These are phyloP conservation scores for Acarapis woodi DNA, from an alignment of 1,140 invertebrate genomes.

Conservation along the genomic window DNA sequence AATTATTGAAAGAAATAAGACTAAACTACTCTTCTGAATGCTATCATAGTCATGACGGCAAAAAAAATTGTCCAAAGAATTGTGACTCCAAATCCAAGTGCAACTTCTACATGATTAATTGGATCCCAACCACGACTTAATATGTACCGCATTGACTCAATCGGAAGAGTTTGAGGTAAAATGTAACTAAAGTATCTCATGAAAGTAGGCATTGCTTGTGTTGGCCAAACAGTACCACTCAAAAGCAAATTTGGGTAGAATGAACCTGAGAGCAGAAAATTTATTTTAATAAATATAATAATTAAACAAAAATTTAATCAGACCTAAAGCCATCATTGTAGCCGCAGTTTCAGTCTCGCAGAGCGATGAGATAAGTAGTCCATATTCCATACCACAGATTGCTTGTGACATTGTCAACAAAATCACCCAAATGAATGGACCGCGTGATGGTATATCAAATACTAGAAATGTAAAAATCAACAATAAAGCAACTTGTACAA, in stretches of 20 bases:
- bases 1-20: no score
- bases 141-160: constrained; percentile 9
- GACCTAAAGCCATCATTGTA: constrained; percentile 53
- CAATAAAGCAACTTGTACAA: constrained; percentile 57
- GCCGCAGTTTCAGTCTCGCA: constrained; percentile 69
- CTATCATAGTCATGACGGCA: constrained; percentile 36
- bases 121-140: constrained; percentile 8
- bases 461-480: constrained; percentile 51
- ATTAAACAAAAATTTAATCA: constrained; percentile 66
- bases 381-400: constrained; percentile 72
- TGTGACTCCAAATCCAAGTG: constrained; percentile 6
- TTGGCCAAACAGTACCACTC: constrained; percentile 64
- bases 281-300: constrained; percentile 65
- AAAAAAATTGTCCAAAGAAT: constrained; percentile 23
- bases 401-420: constrained; percentile 41
- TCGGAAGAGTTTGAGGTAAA: constrained; percentile 57
- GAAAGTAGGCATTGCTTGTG: constrained; percentile 66
- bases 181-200: constrained; percentile 48
- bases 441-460: constrained; percentile 47
- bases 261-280: constrained; percentile 59
- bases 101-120: constrained; percentile 13
- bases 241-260: constrained; percentile 72
- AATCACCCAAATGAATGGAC: constrained; percentile 39
- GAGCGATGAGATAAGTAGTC: constrained; percentile 55
- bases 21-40: constrained; percentile 12